Evolutionary conservation across 2,797 vertebrate species (phyloP), one percentile per base, ranked within the genome.

Genomic region (Rhinophrynus dorsalis): DNA sequence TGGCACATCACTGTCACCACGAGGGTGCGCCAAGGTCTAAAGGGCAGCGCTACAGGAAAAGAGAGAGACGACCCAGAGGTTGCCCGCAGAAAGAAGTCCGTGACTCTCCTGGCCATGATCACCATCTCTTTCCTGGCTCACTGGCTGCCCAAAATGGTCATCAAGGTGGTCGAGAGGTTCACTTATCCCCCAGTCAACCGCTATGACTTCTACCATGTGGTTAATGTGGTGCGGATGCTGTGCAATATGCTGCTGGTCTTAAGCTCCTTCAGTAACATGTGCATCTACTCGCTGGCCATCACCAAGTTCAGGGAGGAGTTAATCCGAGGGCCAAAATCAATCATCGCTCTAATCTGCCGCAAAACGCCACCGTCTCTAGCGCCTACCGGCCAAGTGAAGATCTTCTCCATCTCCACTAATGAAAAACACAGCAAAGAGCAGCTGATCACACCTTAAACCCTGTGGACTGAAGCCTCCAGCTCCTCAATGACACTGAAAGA

Each of bases 171-270:
- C n/a, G 73, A 75, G 52, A 56, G 65, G 17, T 47, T 68, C 8
- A 68, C 64, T 2, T 64, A 68, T 17, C 65, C 66, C 1, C 52
- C 65, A 5, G 66, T 68, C 8, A 68, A 75, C 52, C 73, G 73
- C 27, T 63, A 69, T 24, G 35, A 75, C 17, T 75, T 68, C 52
- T 63, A 68, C 29, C 73, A 69, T 30, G 58, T 66, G 1, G 52
- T 75, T 0, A 68, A 68, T 2, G 54, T 75, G 50, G 66, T 58
- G 20, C 38, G 73, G 33, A 75, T 75, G 65, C 4, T 75, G 3
- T 62, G 66, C 20, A 75, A 75, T 15, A 69, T 75, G 73, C 52
- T 75, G 18, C 62, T 75, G 27, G 66, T 69, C 33, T 42, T 63
- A 24, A 68, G 59, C 35, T 62, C 64, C 13, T 68, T 75, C 44